Percentiles rank a stretch among this genome's conserved stretches.
Evolutionary conservation across 2,888 invertebrate species (phyloP).

Genomic region (Drosophila rubida): DNA sequence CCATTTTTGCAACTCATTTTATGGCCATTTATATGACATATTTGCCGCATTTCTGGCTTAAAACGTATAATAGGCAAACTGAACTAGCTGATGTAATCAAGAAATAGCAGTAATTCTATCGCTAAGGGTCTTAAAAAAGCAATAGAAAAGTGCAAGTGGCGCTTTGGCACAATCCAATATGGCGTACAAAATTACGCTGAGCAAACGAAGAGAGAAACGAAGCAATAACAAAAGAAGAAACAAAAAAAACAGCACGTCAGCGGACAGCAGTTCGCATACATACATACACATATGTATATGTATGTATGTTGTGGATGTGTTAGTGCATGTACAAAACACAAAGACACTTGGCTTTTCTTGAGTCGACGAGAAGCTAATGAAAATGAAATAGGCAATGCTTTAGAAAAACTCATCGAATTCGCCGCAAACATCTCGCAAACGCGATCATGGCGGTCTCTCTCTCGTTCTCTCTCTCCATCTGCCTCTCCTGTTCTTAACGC

Average conservation of each 20-base stretch:
- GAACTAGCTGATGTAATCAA: slow-evolving; percentile 2
- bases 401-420: slow-evolving; percentile 71
- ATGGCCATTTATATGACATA: background rate
- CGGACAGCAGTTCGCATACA: slow-evolving; percentile 32
- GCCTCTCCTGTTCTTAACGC: slow-evolving; percentile 56
- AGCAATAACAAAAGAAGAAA: slow-evolving; percentile 29
- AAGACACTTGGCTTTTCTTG: slow-evolving; percentile 57
- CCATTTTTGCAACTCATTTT: slow-evolving; percentile 38
- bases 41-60: slow-evolving; percentile 36
- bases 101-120: background rate
- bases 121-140: slow-evolving; percentile 44
- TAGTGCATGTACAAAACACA: slow-evolving; percentile 21
- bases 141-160: slow-evolving; percentile 54
- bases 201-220: slow-evolving; percentile 41
- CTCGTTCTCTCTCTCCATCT: slow-evolving; percentile 31
- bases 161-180: slow-evolving; percentile 52
- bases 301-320: slow-evolving; percentile 14
- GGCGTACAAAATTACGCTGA: slow-evolving; percentile 63
- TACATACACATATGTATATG: slow-evolving; percentile 12
- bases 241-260: slow-evolving; percentile 41
- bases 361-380: slow-evolving; percentile 65
- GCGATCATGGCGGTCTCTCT: slow-evolving; percentile 56
- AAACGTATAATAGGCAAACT: slow-evolving; percentile 44
- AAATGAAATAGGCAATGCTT: slow-evolving; percentile 53
- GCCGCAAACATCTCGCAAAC: slow-evolving; percentile 60